Evolutionary conservation across 2,797 vertebrate genomes (phyloP).

Genomic region (Coregonus ussuriensis): DNA sequence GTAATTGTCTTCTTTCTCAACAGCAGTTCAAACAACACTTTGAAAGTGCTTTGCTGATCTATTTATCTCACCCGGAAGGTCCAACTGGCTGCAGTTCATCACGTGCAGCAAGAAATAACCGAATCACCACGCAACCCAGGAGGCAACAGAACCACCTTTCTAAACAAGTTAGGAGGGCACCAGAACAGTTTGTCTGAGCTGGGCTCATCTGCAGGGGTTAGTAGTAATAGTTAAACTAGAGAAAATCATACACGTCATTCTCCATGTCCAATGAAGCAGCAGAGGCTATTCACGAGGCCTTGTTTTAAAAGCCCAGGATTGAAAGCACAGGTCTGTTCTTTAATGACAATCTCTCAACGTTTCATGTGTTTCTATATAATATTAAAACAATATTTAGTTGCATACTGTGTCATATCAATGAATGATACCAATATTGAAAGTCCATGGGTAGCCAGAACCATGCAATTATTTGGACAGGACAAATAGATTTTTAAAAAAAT

Average conservation of each 20-base stretch:
- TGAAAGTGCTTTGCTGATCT: conserved; percentile 73
- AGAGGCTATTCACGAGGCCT: conserved; percentile 34
- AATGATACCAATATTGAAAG: conserved; percentile 36
- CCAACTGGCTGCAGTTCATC: conserved; percentile 32
- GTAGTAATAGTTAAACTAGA: conserved; percentile 27
- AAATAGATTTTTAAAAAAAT: conserved; percentile 53
- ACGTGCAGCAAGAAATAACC: conserved; percentile 4
- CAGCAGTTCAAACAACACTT: conserved; percentile 65
- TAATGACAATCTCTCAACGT: conserved; percentile 63
- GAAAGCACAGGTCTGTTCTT: conserved; percentile 67
- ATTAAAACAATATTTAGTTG: conserved; percentile 18
- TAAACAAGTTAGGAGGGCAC: conserved; percentile 34
- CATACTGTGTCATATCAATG: conserved; percentile 39
- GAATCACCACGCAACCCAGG: conserved; percentile 45
- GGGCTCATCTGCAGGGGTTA: conserved; percentile 27
- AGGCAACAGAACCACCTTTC: conserved; percentile 30
- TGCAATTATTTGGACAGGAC: conserved; percentile 37
- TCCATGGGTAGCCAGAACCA: conserved; percentile 39
- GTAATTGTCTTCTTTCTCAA: conserved; percentile 17
- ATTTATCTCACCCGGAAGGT: conserved; percentile 55
- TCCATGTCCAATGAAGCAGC: conserved; percentile 29
- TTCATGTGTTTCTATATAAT: conserved; percentile 45
- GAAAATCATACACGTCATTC: conserved; percentile 17
- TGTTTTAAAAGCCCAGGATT: conserved; percentile 50
- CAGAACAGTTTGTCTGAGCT: conserved; percentile 34